These are phyloP conservation scores for Macrotus californicus DNA, from an alignment of 2,113 vertebrate species.

Conservation along the genomic window DNA sequence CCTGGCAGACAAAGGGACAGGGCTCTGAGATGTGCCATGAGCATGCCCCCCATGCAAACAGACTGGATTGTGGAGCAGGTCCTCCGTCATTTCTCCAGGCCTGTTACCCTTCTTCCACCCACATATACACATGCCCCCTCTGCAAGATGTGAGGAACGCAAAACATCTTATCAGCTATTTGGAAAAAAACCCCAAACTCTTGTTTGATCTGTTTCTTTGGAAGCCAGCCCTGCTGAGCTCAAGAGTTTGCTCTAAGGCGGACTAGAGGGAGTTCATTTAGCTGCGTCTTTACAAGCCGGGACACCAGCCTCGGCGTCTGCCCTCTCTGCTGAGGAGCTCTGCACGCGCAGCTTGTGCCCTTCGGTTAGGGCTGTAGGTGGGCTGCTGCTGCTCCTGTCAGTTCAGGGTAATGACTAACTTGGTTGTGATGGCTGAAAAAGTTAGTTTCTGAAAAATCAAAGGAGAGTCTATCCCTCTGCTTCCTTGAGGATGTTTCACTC, in stretches of 20 bases:
- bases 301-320: neutral
- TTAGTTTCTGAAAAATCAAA: neutral
- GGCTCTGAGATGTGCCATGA: neutral
- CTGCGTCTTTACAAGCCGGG: neutral
- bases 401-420: neutral
- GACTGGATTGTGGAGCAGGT: neutral
- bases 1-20: neutral
- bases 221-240: conserved; percentile 26
- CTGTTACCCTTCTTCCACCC: neutral
- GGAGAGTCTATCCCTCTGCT: neutral
- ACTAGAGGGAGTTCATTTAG: neutral
- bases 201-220: conserved; percentile 36
- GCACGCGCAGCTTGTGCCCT: neutral
- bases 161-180: conserved; percentile 31
- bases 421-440: neutral
- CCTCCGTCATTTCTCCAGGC: neutral
- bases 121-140: neutral
- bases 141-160: neutral
- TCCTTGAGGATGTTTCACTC: neutral
- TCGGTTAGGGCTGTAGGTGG: neutral
- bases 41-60: neutral
- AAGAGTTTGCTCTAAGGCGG: neutral
- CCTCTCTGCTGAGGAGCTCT: neutral
- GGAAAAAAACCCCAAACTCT: too few species aligned
- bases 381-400: neutral